Evolutionary conservation across 2,888 invertebrate genomes (phyloP).

Genomic region (Apoderus coryli): DNA sequence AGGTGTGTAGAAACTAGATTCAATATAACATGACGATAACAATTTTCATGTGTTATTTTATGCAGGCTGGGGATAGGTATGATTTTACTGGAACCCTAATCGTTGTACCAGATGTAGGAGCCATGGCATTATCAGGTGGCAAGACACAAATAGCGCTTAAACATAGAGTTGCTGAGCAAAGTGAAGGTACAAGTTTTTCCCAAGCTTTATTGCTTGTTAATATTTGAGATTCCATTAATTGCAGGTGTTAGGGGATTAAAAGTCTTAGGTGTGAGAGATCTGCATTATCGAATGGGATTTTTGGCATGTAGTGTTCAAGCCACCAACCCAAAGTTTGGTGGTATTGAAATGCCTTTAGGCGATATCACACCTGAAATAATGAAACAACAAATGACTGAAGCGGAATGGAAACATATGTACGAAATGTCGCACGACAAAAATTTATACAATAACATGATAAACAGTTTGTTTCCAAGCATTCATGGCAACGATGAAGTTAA

Average conservation of each 20-base stretch:
- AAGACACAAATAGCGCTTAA: slow-evolving; percentile 67
- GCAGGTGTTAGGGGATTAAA: slow-evolving; percentile 34
- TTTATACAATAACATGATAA: slow-evolving; percentile 79
- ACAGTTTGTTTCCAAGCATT: slow-evolving; percentile 87
- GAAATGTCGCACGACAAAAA: slow-evolving; percentile 93
- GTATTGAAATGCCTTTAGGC: slow-evolving; percentile 67
- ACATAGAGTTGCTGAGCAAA: slow-evolving; percentile 55
- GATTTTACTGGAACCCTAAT: slow-evolving; percentile 94
- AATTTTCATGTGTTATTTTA: slow-evolving; percentile 13
- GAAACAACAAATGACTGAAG: slow-evolving; percentile 85
- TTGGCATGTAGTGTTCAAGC: slow-evolving; percentile 84
- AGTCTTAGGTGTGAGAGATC: slow-evolving; percentile 71
- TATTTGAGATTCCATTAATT: too few species aligned
- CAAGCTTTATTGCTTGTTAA: neutral
- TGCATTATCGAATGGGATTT: slow-evolving; percentile 82
- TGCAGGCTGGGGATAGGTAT: slow-evolving; percentile 58
- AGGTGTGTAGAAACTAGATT: slow-evolving; percentile 40
- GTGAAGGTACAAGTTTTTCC: too few species aligned
- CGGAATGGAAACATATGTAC: slow-evolving; percentile 90
- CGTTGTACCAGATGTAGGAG: slow-evolving; percentile 92
- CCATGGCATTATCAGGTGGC: slow-evolving; percentile 72
- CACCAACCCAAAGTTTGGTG: slow-evolving; percentile 77
- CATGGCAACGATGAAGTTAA: slow-evolving; percentile 90
- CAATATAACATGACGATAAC: slow-evolving; percentile 2
- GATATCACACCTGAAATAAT: slow-evolving; percentile 85